phyloP scores from a whole-genome alignment of 1,140 invertebrate genomes.

The Lordiphosa collinella region DNA sequence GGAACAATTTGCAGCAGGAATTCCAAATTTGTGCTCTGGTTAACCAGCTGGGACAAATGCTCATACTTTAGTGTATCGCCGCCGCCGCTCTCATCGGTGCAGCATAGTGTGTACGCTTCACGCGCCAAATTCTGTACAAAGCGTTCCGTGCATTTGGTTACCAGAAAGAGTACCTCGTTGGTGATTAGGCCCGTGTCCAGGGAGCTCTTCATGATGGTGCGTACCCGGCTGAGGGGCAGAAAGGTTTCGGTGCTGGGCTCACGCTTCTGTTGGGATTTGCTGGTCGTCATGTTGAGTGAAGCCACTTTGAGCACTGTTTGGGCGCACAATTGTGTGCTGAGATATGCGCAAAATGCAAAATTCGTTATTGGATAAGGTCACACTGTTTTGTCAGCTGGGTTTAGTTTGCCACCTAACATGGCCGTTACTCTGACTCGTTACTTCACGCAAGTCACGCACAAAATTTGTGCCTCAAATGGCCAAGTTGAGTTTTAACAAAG shows the following conservation, averaged over 20 bases:
- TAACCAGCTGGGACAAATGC: constrained; percentile 63
- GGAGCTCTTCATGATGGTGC: constrained; percentile 76
- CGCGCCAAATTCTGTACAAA: constrained; percentile 70
- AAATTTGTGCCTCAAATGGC: too few species aligned
- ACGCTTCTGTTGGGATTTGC: constrained; percentile 6
- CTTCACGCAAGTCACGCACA: too few species aligned
- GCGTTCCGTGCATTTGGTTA: constrained; percentile 69
- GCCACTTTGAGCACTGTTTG: too few species aligned
- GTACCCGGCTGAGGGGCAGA: constrained; percentile 64
- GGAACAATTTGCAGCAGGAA: constrained; percentile 76
- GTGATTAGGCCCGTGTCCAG: constrained; percentile 69
- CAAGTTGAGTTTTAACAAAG: too few species aligned
- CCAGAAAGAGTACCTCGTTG: constrained; percentile 69
- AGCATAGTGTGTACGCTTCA: constrained; percentile 37
- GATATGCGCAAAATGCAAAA: too few species aligned
- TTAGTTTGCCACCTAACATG: too few species aligned
- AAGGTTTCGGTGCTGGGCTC: constrained; percentile 47
- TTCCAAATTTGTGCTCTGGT: constrained; percentile 62
- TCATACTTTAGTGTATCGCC: constrained; percentile 62
- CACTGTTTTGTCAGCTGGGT: too few species aligned
- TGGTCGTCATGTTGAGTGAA: too few species aligned
- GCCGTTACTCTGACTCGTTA: too few species aligned
- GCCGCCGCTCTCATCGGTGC: constrained; percentile 10
- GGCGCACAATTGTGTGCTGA: too few species aligned
- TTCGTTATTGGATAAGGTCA: too few species aligned